Conservation (phyloP, 2,797 vertebrate genomes). For the Sebastes nivosus region DNA sequence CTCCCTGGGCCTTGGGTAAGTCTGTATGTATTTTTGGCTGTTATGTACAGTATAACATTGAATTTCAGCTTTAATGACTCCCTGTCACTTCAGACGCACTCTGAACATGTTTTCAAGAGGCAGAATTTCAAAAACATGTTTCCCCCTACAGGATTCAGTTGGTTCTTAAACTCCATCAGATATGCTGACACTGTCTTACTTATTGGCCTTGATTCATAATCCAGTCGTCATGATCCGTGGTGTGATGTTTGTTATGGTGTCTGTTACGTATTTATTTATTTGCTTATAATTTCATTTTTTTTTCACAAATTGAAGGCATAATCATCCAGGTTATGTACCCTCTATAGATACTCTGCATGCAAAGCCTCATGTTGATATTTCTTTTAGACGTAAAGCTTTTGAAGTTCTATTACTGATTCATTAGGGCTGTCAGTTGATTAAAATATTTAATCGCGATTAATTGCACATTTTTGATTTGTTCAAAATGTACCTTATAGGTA, state of each 20-base stretch:
- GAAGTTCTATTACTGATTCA: not conserved
- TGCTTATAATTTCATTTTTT: not conserved
- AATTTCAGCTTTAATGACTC: slow-evolving; percentile 14
- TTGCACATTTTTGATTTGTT: no score
- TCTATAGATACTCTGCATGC: not conserved
- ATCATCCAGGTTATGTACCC: not conserved
- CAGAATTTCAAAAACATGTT: slow-evolving; percentile 14
- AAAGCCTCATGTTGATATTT: not conserved
- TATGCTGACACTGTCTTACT: slow-evolving; percentile 19
- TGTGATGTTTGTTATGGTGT: slow-evolving; percentile 1
- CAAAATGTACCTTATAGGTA: no score
- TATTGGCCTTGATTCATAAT: not conserved
- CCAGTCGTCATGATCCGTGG: not conserved
- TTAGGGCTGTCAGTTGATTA: no score
- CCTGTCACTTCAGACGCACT: not conserved
- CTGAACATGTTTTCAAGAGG: slow-evolving; percentile 13
- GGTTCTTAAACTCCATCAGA: not conserved
- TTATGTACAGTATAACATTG: not conserved
- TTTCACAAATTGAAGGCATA: not conserved
- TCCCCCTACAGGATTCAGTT: slow-evolving; percentile 6
- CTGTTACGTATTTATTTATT: not conserved
- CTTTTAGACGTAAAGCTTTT: not conserved
- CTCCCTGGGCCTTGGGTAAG: slow-evolving; percentile 93
- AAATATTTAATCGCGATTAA: no score
- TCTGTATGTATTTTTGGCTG: slow-evolving; percentile 24